Evolutionary conservation across 2,113 vertebrate genomes (phyloP).

Genomic region (Baryphthengus martii): DNA sequence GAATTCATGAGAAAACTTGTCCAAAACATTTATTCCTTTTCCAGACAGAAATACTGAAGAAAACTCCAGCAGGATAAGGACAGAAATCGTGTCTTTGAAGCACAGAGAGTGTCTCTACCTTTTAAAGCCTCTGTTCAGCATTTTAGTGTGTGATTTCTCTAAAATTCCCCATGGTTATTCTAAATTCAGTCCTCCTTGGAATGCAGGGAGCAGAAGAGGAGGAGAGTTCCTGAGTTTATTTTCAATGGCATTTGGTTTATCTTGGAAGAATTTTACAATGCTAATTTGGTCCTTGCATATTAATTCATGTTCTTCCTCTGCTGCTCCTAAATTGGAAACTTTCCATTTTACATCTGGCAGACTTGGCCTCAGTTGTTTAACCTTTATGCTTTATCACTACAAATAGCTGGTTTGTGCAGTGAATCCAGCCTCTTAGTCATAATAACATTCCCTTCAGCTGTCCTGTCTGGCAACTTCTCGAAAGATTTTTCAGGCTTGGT

Average conservation of each 20-base stretch:
- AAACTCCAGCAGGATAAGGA: not conserved
- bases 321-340: constrained; percentile 41
- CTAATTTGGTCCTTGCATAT: constrained; percentile 35
- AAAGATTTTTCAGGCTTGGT: not conserved
- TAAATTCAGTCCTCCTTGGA: constrained; percentile 38
- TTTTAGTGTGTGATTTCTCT: not conserved
- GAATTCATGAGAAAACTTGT: not conserved
- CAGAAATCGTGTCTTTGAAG: not conserved
- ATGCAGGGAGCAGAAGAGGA: constrained; percentile 16
- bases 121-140: not conserved
- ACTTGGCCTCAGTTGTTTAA: constrained; percentile 38
- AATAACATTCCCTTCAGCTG: not conserved
- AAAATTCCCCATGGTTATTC: constrained; percentile 28
- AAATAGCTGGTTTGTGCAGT: constrained; percentile 20
- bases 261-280: constrained; percentile 12
- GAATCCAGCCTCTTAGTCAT: not conserved
- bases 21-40: not conserved
- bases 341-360: constrained; percentile 39
- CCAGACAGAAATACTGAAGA: not conserved
- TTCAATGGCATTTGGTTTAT: constrained; percentile 42
- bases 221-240: constrained; percentile 51
- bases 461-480: not conserved
- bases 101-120: not conserved
- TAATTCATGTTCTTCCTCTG: constrained; percentile 40
- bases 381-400: constrained; percentile 40